Conservation (phyloP, 2,797 vertebrate species). For the Apogon hyalosoma region DNA sequence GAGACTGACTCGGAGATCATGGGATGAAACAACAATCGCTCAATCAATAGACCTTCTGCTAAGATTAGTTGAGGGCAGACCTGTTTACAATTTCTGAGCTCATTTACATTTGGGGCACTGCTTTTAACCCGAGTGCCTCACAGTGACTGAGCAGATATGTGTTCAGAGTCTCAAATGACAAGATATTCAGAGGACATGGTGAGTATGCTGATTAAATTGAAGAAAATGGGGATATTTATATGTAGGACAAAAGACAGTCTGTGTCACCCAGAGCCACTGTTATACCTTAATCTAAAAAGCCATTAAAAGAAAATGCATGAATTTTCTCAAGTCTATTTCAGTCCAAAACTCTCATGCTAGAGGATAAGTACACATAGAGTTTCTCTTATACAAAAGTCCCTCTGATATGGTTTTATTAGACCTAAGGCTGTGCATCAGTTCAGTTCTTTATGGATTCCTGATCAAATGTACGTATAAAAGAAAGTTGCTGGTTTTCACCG, state of each 20-base stretch:
- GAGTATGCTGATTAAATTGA: not conserved
- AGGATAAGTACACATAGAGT: too few relatives aligned
- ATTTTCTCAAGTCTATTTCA: too few relatives aligned
- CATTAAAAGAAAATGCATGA: not conserved
- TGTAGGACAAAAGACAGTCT: not conserved
- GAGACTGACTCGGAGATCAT: constrained; percentile 35
- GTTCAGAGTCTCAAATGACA: constrained; percentile 35
- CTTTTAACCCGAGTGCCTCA: constrained; percentile 31
- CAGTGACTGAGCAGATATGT: constrained; percentile 38
- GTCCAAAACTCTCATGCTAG: not conserved
- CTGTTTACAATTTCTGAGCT: constrained; percentile 51
- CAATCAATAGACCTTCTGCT: constrained; percentile 46
- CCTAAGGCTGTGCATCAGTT: too few relatives aligned
- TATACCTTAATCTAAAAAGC: not conserved
- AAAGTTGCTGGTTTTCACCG: too few relatives aligned
- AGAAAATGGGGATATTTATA: not conserved
- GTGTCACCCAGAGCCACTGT: not conserved
- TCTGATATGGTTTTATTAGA: too few relatives aligned
- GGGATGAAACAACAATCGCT: constrained; percentile 41
- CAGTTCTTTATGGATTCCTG: too few relatives aligned
- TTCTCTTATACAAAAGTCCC: too few relatives aligned
- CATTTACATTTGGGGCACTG: constrained; percentile 55
- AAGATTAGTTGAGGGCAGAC: constrained; percentile 37
- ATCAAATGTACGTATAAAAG: too few relatives aligned
- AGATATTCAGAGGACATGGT: constrained; percentile 1